phyloP scores from a whole-genome alignment of 2,797 vertebrate genomes.

The Champsocephalus gunnari region DNA sequence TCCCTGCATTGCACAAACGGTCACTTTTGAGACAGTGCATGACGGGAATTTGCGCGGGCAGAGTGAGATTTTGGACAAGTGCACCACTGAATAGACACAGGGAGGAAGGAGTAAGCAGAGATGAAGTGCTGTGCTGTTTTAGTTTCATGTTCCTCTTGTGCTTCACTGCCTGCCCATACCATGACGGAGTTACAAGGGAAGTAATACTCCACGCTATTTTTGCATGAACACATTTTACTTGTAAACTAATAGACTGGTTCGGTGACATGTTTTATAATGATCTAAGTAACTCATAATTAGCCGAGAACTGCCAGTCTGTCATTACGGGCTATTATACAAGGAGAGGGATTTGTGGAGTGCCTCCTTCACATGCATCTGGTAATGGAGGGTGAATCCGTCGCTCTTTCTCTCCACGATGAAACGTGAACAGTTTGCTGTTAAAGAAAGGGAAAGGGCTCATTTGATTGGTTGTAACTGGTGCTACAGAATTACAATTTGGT shows the following conservation, averaged over 20 bases:
- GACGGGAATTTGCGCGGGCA: background rate
- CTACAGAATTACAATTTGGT: background rate
- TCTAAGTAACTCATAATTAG: no score
- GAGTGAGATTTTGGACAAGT: constrained; percentile 15
- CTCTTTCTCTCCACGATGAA: background rate
- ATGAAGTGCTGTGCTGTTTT: background rate
- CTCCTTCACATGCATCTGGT: background rate
- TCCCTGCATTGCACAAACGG: background rate
- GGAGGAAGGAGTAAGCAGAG: background rate
- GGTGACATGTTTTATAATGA: background rate
- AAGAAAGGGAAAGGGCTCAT: background rate
- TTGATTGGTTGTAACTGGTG: background rate
- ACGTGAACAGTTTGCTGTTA: background rate
- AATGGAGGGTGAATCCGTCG: background rate
- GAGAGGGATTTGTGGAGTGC: no score
- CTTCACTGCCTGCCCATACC: background rate
- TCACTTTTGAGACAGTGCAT: background rate
- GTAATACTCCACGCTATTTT: constrained; percentile 15
- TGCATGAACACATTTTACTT: constrained; percentile 1
- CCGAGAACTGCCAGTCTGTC: no score
- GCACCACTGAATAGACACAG: background rate
- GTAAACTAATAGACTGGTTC: background rate
- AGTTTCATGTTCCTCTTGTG: background rate
- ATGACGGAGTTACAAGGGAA: background rate
- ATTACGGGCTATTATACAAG: no score